A percentile compares a stretch with the other conserved stretches of the same genome.
Conservation (phyloP, 2,888 invertebrate genomes). For the Paralinhomoeus sp. region DNA sequence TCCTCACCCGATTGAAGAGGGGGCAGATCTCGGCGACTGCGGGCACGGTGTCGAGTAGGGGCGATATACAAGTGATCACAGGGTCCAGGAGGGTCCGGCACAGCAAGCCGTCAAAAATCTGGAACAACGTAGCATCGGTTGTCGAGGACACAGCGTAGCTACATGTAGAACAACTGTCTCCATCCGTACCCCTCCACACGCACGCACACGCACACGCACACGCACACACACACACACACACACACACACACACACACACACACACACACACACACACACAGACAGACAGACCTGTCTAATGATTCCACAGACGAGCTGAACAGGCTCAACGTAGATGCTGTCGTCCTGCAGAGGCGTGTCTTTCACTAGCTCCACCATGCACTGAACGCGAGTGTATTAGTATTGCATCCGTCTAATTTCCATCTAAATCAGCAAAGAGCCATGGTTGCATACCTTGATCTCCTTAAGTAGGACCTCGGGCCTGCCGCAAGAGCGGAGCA, state of each 20-base stretch:
- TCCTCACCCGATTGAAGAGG: slow-evolving; percentile 34
- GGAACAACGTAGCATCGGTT: too few relatives aligned
- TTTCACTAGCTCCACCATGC: slow-evolving; percentile 49
- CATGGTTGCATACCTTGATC: slow-evolving; percentile 37
- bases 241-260: too few relatives aligned
- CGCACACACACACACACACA: too few relatives aligned
- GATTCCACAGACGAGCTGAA: slow-evolving; percentile 30
- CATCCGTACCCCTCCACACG: too few relatives aligned
- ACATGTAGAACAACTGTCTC: too few relatives aligned
- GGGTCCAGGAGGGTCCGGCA: slow-evolving; percentile 28
- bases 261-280: slow-evolving; percentile 5
- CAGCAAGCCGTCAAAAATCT: slow-evolving; percentile 9
- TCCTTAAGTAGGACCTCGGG: slow-evolving; percentile 51
- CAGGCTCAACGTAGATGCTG: slow-evolving; percentile 44
- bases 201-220: too few relatives aligned
- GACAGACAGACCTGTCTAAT: slow-evolving; percentile 11
- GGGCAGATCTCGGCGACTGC: slow-evolving; percentile 40
- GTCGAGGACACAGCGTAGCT: too few relatives aligned
- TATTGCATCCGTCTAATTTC: not conserved
- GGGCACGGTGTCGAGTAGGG: slow-evolving; percentile 43
- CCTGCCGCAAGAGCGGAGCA: slow-evolving; percentile 42
- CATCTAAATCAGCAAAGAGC: not conserved
- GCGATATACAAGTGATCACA: slow-evolving; percentile 35
- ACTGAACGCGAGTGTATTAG: slow-evolving; percentile 36
- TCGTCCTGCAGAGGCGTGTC: slow-evolving; percentile 53